These are phyloP conservation scores for Ophion obscuratus DNA, from an alignment of 2,888 invertebrate species.

Conservation along the genomic window DNA sequence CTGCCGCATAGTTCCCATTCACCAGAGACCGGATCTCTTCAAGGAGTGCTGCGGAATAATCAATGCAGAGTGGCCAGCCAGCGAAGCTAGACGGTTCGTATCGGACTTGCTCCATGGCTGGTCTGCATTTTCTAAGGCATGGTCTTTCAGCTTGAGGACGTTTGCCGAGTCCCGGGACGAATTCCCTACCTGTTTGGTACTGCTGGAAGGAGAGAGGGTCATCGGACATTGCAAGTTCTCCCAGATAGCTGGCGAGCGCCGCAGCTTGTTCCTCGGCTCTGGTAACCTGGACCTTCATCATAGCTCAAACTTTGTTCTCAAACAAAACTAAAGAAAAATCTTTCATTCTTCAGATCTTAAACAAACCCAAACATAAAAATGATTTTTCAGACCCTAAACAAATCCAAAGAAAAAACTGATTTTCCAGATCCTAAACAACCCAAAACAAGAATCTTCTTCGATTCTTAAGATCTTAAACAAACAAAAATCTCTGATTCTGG, in stretches of 20 bases:
- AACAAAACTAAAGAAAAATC: no score
- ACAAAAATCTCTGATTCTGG: no score
- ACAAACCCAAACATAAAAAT: no score
- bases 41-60: conserved; percentile 90
- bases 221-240: conserved; percentile 93
- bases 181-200: conserved; percentile 90
- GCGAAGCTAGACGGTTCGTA: conserved; percentile 89
- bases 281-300: conserved; percentile 75
- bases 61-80: conserved; percentile 95
- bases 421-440: no score
- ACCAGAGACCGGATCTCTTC: conserved; percentile 89
- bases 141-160: conserved; percentile 86
- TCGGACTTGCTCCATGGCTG: not conserved
- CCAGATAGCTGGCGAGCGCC: conserved; percentile 88
- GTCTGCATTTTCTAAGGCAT: not conserved
- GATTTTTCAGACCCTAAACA: no score
- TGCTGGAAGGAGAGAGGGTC: conserved; percentile 86
- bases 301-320: conserved; percentile 29
- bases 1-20: conserved; percentile 87
- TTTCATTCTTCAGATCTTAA: no score
- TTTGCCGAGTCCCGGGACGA: conserved; percentile 90
- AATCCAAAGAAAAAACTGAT: no score
- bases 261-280: conserved; percentile 92
- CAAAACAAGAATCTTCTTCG: no score
- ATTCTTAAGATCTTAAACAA: no score